Percentiles rank a stretch among this genome's conserved stretches.
Evolutionary conservation across 1,140 invertebrate species (phyloP).

Genomic region (Gryllus bimaculatus): DNA sequence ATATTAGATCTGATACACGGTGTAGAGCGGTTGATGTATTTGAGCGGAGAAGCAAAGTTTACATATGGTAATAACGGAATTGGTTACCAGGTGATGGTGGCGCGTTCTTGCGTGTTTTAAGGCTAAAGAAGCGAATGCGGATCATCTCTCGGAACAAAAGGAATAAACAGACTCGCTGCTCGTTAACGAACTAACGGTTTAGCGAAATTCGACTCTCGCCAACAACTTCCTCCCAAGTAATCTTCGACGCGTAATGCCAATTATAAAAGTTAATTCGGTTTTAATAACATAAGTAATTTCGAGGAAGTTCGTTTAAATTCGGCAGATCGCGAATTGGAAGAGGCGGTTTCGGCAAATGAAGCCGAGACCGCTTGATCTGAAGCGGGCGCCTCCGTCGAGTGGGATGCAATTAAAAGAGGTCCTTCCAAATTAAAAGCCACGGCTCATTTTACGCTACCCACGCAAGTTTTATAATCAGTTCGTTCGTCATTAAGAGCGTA

Average conservation of each 20-base stretch:
- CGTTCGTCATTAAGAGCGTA: too few relatives aligned
- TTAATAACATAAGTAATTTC: not conserved
- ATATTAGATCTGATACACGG: not conserved
- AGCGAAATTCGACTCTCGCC: not conserved
- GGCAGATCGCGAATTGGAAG: not conserved
- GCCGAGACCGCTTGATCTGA: not conserved
- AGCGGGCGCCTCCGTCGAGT: not conserved
- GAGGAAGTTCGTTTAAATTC: not conserved
- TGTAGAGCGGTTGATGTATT: not conserved
- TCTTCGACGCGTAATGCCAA: not conserved
- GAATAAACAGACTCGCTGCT: not conserved
- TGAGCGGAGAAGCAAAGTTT: not conserved
- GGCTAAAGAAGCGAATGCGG: too few relatives aligned
- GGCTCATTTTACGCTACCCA: not conserved
- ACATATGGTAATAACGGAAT: not conserved
- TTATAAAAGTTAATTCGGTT: conserved; percentile 1
- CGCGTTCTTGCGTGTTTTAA: too few relatives aligned
- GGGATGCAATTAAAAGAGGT: not conserved
- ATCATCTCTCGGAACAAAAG: not conserved
- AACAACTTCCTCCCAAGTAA: not conserved
- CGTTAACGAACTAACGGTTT: not conserved
- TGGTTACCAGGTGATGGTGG: not conserved
- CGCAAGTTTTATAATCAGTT: too few relatives aligned
- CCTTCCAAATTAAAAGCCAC: not conserved
- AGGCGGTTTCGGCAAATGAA: not conserved